Evolutionary conservation across 1,140 invertebrate species (phyloP).

Genomic region (Telenomus remus): DNA sequence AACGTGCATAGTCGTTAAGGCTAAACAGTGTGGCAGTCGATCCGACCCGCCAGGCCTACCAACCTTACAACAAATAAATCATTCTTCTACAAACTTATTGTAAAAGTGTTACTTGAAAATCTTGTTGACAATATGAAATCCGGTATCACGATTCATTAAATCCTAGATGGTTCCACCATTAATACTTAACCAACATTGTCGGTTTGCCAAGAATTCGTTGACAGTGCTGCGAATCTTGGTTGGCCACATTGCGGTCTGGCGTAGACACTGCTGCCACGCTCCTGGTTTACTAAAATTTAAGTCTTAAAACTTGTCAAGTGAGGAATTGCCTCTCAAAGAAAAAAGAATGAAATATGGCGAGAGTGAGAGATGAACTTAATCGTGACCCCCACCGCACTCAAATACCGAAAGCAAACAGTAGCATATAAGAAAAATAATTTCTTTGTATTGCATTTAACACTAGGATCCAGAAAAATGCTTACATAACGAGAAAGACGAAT

Average conservation of each 20-base stretch:
- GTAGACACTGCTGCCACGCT: constrained; percentile 62
- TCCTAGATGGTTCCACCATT: too few relatives aligned
- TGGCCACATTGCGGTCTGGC: constrained; percentile 59
- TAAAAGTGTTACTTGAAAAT: too few relatives aligned
- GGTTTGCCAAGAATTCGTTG: too few relatives aligned
- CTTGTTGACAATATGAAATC: too few relatives aligned
- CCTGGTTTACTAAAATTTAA: constrained; percentile 60
- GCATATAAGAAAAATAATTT: constrained; percentile 27
- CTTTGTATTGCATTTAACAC: too few relatives aligned
- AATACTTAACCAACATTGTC: too few relatives aligned
- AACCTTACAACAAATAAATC: too few relatives aligned
- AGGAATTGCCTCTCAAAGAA: constrained; percentile 72
- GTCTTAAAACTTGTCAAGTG: constrained; percentile 60
- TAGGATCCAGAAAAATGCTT: too few relatives aligned
- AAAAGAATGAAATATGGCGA: constrained; percentile 39
- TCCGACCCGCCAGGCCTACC: constrained; percentile 65
- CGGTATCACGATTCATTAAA: too few relatives aligned
- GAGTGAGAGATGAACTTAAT: constrained; percentile 56
- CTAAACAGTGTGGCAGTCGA: constrained; percentile 61
- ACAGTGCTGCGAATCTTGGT: background rate
- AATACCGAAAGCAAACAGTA: constrained; percentile 31
- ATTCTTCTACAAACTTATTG: too few relatives aligned
- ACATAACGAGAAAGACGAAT: background rate
- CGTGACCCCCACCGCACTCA: constrained; percentile 46
- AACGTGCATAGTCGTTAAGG: constrained; percentile 72